Percentiles rank a stretch among this genome's conserved stretches.
Evolutionary conservation across 2,888 invertebrate genomes (phyloP).

Genomic region (Lobophora halterata): DNA sequence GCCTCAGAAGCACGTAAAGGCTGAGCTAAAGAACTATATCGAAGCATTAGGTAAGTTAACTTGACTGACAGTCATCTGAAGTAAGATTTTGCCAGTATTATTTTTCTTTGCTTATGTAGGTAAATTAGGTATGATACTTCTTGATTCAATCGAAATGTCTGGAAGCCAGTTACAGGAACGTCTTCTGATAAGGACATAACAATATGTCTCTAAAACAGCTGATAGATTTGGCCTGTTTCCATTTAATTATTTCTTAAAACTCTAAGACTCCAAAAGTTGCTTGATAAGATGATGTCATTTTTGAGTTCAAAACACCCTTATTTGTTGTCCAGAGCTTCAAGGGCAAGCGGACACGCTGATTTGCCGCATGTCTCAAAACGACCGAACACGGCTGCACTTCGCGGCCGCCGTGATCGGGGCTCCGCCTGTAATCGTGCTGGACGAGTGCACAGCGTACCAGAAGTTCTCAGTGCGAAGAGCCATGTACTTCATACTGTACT

Average conservation of each 20-base stretch:
- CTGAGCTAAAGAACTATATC: slow-evolving; percentile 48
- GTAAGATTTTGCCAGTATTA: no score
- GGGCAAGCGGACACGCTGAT: slow-evolving; percentile 29
- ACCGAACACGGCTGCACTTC: slow-evolving; percentile 49
- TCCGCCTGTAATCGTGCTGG: slow-evolving; percentile 57
- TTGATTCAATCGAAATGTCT: no score
- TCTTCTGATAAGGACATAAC: no score
- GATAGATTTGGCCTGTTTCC: no score
- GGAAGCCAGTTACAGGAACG: no score
- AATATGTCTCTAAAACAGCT: no score
- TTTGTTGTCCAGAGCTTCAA: slow-evolving; percentile 35
- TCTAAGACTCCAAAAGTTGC: no score
- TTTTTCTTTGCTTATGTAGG: no score
- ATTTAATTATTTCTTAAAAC: no score
- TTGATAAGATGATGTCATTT: no score
- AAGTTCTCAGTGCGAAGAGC: slow-evolving; percentile 49
- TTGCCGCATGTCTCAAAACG: slow-evolving; percentile 26
- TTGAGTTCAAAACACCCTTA: neutral
- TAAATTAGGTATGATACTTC: no score
- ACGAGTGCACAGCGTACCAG: slow-evolving; percentile 63
- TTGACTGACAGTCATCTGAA: no score
- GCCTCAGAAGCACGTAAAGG: slow-evolving; percentile 36
- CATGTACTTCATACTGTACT: slow-evolving; percentile 59
- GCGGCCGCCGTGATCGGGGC: slow-evolving; percentile 60
- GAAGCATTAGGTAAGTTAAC: slow-evolving; percentile 51